Evolutionary conservation across 1,140 invertebrate species (phyloP).

Genomic region (Orius laevigatus): DNA sequence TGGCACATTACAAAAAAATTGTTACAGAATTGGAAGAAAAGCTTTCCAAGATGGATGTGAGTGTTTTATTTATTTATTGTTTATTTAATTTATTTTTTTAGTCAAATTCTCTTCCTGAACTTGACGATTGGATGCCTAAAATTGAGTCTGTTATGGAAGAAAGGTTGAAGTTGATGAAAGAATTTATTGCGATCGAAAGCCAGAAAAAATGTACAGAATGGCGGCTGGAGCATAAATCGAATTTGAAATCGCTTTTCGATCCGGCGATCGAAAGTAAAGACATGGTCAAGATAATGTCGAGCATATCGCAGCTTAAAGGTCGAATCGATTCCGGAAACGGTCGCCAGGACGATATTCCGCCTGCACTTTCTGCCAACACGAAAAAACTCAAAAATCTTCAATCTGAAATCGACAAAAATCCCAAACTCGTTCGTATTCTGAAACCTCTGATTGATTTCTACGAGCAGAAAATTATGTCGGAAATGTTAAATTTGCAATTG

Average conservation of each 20-base stretch:
- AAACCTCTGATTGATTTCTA: too few relatives aligned
- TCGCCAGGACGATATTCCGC: not conserved
- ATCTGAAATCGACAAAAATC: too few relatives aligned
- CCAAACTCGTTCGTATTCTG: too few relatives aligned
- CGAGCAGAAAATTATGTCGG: too few relatives aligned
- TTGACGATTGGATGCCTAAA: constrained; percentile 6
- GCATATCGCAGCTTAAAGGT: not conserved
- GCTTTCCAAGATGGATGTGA: constrained; percentile 5
- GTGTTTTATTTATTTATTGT: not conserved
- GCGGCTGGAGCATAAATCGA: not conserved
- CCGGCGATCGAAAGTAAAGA: not conserved
- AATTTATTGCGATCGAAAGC: constrained; percentile 9
- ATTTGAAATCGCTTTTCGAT: not conserved
- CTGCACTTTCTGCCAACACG: too few relatives aligned
- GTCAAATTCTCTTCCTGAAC: not conserved
- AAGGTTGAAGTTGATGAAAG: constrained; percentile 3
- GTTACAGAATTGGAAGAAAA: constrained; percentile 10
- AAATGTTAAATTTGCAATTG: not conserved
- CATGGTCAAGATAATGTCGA: not conserved
- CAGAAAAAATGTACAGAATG: constrained; percentile 9
- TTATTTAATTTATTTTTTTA: not conserved
- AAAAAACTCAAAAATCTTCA: too few relatives aligned
- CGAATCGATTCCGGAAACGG: not conserved
- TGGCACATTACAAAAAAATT: constrained; percentile 13
- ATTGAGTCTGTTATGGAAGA: constrained; percentile 12